Conservation (phyloP, 1,140 invertebrate genomes). For the Zophobas morio region DNA sequence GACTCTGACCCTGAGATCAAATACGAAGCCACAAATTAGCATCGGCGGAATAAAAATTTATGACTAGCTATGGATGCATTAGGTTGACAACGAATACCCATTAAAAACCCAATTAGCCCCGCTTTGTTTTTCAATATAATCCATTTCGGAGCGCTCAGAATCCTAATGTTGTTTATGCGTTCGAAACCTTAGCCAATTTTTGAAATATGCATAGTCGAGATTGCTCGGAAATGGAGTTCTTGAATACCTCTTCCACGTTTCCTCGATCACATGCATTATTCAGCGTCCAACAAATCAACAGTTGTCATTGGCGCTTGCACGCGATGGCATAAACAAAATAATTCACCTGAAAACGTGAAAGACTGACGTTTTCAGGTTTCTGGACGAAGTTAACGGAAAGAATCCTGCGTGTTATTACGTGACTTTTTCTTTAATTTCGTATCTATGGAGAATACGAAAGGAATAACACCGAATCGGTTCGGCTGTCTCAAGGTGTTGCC, state of each 20-base stretch:
- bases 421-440: background rate
- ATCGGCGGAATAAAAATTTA: conserved; percentile 12
- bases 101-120: conserved; percentile 3
- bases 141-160: background rate
- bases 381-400: background rate
- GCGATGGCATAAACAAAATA: background rate
- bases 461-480: background rate
- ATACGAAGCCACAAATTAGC: conserved; percentile 19
- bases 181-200: too few relatives aligned
- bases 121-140: background rate
- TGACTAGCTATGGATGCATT: background rate
- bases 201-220: too few relatives aligned
- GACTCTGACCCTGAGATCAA: conserved; percentile 3
- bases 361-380: background rate
- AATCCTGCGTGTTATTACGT: background rate
- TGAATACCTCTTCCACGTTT: too few relatives aligned
- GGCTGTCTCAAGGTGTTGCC: conserved; percentile 4
- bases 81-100: conserved; percentile 4
- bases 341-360: background rate
- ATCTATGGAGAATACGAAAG: background rate
- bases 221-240: too few relatives aligned
- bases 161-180: background rate
- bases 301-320: background rate
- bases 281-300: background rate
- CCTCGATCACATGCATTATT: background rate